phyloP scores from a whole-genome alignment of 1,140 invertebrate species.

The Hyles vespertilio region DNA sequence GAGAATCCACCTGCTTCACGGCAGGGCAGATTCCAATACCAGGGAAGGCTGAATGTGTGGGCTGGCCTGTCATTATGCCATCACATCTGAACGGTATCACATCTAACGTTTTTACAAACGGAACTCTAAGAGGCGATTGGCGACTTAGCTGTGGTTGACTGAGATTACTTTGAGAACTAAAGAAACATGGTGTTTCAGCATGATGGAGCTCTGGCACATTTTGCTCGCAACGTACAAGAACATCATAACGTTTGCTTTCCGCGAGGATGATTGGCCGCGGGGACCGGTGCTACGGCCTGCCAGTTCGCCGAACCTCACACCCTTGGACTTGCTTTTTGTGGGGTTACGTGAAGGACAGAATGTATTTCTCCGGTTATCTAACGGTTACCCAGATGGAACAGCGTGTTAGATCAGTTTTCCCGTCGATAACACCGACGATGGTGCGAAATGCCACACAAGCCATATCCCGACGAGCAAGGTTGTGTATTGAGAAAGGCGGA shows the following conservation, averaged over 20 bases:
- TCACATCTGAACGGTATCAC: neutral
- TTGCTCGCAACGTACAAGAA: neutral
- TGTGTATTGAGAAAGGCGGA: no score
- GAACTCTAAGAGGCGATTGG: neutral
- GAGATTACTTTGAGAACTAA: conserved; percentile 1
- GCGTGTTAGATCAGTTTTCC: no score
- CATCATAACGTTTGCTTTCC: neutral
- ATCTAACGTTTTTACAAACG: conserved; percentile 2
- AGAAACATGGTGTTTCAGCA: conserved; percentile 1
- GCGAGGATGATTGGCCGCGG: neutral
- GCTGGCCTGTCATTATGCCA: neutral
- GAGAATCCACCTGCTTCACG: conserved; percentile 1
- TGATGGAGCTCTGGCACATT: neutral
- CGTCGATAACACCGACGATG: no score
- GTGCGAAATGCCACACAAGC: no score
- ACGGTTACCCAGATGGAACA: no score
- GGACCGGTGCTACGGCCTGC: neutral
- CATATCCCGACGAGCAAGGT: no score
- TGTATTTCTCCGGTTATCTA: no score
- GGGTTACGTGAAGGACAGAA: no score
- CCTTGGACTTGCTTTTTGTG: neutral
- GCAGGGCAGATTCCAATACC: conserved; percentile 8
- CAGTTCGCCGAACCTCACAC: neutral
- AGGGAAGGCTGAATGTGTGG: conserved; percentile 1
- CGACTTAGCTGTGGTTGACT: neutral